Percentiles rank a stretch among this genome's conserved stretches.
Evolutionary conservation across 1,140 invertebrate genomes (phyloP).

Genomic region (Delia radicum): DNA sequence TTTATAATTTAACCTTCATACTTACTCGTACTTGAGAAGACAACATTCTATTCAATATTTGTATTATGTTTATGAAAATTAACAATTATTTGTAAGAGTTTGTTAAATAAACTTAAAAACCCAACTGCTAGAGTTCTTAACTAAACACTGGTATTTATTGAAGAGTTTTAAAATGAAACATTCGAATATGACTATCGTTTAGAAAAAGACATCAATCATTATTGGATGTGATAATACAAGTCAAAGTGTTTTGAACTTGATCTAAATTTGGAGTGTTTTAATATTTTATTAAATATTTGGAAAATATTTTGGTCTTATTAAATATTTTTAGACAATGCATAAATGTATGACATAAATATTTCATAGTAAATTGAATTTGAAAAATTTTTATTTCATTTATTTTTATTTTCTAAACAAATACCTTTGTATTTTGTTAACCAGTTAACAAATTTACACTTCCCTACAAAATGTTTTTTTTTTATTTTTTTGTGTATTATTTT

Average conservation of each 20-base stretch:
- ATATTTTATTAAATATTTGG: neutral
- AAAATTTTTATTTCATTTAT: neutral
- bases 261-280: neutral
- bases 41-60: too few species aligned
- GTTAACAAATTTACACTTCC: neutral
- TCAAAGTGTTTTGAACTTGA: neutral
- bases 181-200: neutral
- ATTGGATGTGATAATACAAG: neutral
- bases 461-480: neutral
- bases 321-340: too few species aligned
- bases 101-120: neutral
- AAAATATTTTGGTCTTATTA: neutral
- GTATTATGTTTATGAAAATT: too few species aligned
- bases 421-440: neutral
- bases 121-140: neutral
- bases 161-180: neutral
- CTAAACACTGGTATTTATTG: neutral
- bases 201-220: neutral
- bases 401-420: too few species aligned
- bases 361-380: neutral
- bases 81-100: neutral
- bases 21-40: too few species aligned
- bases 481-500: neutral
- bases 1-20: too few species aligned
- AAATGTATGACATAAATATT: too few species aligned